Evolutionary conservation across 1,140 invertebrate species (phyloP), one percentile per base, ranked within the genome.

Genomic region (Saccostrea glomerata): DNA sequence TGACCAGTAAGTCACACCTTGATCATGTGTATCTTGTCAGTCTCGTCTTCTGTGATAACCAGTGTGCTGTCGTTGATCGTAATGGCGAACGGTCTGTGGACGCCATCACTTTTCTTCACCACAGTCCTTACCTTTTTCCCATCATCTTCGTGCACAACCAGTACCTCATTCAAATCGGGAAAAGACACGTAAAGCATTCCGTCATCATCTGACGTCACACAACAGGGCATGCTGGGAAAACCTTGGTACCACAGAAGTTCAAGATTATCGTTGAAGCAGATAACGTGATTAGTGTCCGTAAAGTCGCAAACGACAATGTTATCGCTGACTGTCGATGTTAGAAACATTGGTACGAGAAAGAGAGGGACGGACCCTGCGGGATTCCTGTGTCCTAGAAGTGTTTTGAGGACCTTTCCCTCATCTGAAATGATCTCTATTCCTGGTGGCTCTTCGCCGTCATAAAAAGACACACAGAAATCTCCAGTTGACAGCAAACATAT

Each of bases 231-330:
- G 17, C 85, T 86, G 20, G 54, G 30, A 54, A 90, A 36, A 60
- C 55, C 15, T 23, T 86, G 84, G 47, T 66, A 88, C 89, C 89
- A 90, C 3, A 86, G 30, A 23, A 84, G 86, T 36, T 87, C 86
- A 9, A 90, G 77, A 20, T 85, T 82, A 40, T 90, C 84, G n/a
- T 83, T 88, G 40, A 83, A 87, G 17, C 86, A 87, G 4, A 88
- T 47, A 1, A 90, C 70, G 20, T 90, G 70, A 23, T 88, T 87
- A 3, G 87, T 83, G 20, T 88, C 86, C 15, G 84, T 86, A 25
- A 86, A 90, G 63, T 90, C 89, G 82, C 89, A 88, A 13, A 90
- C 23, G 58, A 90, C 70, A 60, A 90, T 90, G 55, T 90, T 85
- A 7, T 85, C 89, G 25, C 25, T 70, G 6, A 47, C 66, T 23